These are phyloP conservation scores for Maniola jurtina DNA, from an alignment of 1,140 invertebrate genomes.

Conservation along the genomic window DNA sequence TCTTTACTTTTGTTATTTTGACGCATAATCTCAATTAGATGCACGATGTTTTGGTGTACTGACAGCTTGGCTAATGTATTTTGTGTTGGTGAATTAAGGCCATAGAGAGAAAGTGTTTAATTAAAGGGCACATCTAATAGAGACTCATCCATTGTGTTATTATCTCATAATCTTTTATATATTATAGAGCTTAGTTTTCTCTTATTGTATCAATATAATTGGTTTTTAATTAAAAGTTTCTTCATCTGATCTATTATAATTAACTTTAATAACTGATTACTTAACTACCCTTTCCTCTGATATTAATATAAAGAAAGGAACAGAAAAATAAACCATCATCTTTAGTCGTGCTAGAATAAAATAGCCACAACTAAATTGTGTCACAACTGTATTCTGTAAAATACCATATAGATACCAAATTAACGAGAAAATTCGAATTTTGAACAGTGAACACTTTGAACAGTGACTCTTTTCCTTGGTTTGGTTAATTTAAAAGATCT, in stretches of 20 bases:
- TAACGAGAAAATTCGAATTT: too few relatives aligned
- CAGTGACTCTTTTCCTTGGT: too few relatives aligned
- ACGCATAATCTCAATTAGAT: conserved; percentile 1
- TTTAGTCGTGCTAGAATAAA: too few relatives aligned
- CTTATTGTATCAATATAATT: background rate
- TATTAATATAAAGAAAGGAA: too few relatives aligned
- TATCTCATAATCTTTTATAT: background rate
- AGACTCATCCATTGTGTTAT: background rate
- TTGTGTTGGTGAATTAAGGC: conserved; percentile 30
- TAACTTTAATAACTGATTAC: background rate
- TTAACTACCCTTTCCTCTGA: too few relatives aligned
- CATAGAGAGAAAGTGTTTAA: conserved; percentile 35
- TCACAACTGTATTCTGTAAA: too few relatives aligned
- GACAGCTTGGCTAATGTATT: background rate
- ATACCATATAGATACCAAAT: too few relatives aligned
- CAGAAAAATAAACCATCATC: too few relatives aligned
- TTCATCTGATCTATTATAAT: background rate
- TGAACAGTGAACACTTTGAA: too few relatives aligned
- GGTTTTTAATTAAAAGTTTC: background rate
- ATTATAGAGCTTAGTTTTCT: conserved; percentile 3
- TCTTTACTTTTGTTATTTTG: background rate
- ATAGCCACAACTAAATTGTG: too few relatives aligned
- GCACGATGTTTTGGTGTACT: background rate
- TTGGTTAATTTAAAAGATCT: too few relatives aligned
- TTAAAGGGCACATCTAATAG: conserved; percentile 12